Evolutionary conservation across 2,888 invertebrate genomes (phyloP).

Genomic region (Troides oblongomaculatus): DNA sequence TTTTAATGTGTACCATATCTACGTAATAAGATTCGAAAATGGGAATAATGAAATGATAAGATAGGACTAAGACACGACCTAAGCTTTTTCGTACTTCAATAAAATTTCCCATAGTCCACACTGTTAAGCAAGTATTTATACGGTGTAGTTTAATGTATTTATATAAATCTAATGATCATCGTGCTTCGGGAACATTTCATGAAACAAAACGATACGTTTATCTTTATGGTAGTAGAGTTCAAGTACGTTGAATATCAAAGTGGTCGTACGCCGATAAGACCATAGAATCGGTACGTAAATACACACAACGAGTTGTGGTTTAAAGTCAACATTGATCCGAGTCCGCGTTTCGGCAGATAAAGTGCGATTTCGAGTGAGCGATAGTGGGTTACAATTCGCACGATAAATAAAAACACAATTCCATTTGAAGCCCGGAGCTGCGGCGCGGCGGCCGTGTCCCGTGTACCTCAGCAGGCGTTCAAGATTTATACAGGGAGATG

Average conservation of each 20-base stretch:
- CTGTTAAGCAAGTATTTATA: slow-evolving; percentile 3
- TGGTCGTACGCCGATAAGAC: slow-evolving; percentile 16
- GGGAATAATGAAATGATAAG: background rate
- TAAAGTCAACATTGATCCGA: slow-evolving; percentile 46
- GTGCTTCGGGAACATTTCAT: background rate
- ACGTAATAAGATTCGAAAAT: slow-evolving; percentile 8
- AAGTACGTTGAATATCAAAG: slow-evolving; percentile 23
- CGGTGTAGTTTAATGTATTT: background rate
- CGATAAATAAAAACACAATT: slow-evolving; percentile 81
- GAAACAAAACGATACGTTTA: background rate
- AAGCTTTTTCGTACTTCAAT: slow-evolving; percentile 6
- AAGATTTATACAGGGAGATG: slow-evolving; percentile 78
- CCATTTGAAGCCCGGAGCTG: slow-evolving; percentile 75
- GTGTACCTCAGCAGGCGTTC: slow-evolving; percentile 80
- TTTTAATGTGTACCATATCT: slow-evolving; percentile 2
- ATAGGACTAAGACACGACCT: slow-evolving; percentile 5
- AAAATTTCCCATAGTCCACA: slow-evolving; percentile 16
- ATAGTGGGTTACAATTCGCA: slow-evolving; percentile 75
- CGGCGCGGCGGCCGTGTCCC: slow-evolving; percentile 71
- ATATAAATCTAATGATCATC: background rate
- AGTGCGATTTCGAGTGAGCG: slow-evolving; percentile 75
- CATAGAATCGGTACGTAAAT: slow-evolving; percentile 6
- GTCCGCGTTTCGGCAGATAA: slow-evolving; percentile 72
- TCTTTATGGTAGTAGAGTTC: slow-evolving; percentile 2
- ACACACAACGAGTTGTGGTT: slow-evolving; percentile 16